Conservation (phyloP, 2,113 vertebrate genomes). For the Trochalopteron elliotii region DNA sequence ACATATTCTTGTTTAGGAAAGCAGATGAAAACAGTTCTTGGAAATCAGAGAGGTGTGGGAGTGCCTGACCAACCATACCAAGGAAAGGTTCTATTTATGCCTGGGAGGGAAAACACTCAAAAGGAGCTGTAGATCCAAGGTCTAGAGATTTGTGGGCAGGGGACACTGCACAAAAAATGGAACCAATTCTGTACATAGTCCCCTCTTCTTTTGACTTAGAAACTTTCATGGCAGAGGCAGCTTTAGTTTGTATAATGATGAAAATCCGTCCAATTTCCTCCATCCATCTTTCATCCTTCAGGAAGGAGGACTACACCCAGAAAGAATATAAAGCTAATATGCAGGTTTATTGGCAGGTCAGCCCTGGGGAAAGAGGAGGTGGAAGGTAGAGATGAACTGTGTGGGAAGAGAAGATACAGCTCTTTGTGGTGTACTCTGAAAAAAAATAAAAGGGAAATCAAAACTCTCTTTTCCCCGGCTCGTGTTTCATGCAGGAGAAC, state of each 20-base stretch:
- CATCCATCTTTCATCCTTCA: background rate
- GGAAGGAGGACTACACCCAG: background rate
- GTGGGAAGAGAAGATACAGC: background rate
- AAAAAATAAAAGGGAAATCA: background rate
- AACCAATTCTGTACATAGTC: accelerated
- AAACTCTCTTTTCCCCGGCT: accelerated
- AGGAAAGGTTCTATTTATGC: background rate
- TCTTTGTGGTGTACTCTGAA: background rate
- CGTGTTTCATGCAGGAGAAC: background rate
- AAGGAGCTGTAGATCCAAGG: background rate
- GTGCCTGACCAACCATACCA: background rate
- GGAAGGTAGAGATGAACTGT: background rate
- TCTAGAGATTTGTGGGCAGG: background rate
- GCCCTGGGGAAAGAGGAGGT: background rate
- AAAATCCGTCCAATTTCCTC: background rate
- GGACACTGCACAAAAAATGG: background rate
- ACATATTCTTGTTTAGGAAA: background rate
- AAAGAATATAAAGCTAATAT: background rate
- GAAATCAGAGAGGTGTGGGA: background rate
- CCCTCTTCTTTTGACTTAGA: background rate
- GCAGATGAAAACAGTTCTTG: background rate
- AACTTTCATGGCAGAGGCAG: background rate
- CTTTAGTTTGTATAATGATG: background rate
- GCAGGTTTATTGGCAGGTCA: background rate
- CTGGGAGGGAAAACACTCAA: background rate